Percentiles rank a stretch among this genome's conserved stretches.
phyloP scores from a whole-genome alignment of 2,888 invertebrate species.

The Philaethria dido region DNA sequence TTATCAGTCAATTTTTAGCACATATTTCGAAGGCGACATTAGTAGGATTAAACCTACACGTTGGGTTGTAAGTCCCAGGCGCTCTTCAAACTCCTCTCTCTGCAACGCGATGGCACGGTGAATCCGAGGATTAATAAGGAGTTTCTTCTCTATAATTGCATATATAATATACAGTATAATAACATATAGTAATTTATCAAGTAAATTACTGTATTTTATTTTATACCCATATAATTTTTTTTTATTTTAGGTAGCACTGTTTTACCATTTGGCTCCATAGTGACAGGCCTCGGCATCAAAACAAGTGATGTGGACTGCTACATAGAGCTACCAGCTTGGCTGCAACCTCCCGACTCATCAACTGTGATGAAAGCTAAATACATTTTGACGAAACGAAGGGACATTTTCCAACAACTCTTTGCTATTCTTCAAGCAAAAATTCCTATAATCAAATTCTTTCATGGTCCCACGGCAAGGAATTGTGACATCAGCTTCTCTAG shows the following conservation, averaged over 20 bases:
- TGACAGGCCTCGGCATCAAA: constrained; percentile 87
- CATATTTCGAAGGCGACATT: too few species aligned
- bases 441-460: constrained; percentile 90
- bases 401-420: constrained; percentile 53
- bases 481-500: constrained; percentile 90
- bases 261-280: constrained; percentile 88
- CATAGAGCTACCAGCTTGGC: constrained; percentile 67
- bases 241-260: constrained; percentile 61
- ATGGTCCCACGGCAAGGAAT: constrained; percentile 82
- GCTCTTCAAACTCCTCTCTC: too few species aligned
- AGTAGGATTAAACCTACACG: too few species aligned
- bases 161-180: too few species aligned
- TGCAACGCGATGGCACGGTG: too few species aligned
- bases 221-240: background rate
- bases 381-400: constrained; percentile 58
- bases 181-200: too few species aligned
- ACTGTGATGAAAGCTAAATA: constrained; percentile 58
- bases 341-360: constrained; percentile 38
- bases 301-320: constrained; percentile 90
- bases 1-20: too few species aligned
- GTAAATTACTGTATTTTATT: too few species aligned
- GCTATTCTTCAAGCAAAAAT: constrained; percentile 87
- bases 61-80: too few species aligned
- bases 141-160: too few species aligned
- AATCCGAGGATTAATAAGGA: too few species aligned